These are phyloP conservation scores for Strix aluco DNA, from an alignment of 2,113 vertebrate species.

Conservation along the genomic window DNA sequence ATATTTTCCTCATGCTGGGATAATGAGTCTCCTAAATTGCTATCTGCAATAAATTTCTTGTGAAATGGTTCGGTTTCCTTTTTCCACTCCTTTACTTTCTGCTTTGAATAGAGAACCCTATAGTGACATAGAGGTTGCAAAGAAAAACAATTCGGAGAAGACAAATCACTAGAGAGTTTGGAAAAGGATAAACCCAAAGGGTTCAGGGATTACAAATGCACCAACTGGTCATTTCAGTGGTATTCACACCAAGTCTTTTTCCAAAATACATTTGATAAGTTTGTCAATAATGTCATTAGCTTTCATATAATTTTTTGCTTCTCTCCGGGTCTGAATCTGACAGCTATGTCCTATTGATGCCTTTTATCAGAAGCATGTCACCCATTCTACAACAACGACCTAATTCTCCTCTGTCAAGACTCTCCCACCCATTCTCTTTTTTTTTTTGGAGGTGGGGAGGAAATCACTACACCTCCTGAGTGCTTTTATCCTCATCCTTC, in stretches of 20 bases:
- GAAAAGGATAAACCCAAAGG: conserved; percentile 42
- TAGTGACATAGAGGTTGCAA: conserved; percentile 58
- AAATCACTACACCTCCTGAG: neutral
- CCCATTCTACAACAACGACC: neutral
- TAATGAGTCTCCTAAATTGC: conserved; percentile 66
- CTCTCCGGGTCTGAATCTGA: neutral
- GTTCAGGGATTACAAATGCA: conserved; percentile 36
- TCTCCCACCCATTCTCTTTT: too few relatives aligned
- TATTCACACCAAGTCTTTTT: conserved; percentile 5
- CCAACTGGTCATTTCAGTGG: conserved; percentile 33
- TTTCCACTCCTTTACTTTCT: conserved; percentile 58
- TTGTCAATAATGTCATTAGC: neutral
- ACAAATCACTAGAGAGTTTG: conserved; percentile 42
- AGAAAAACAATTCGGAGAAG: conserved; percentile 59
- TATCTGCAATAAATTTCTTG: conserved; percentile 69
- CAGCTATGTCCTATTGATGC: neutral
- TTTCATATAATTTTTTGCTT: neutral
- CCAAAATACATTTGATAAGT: neutral
- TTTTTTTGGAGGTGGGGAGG: neutral
- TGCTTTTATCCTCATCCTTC: neutral
- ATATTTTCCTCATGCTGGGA: conserved; percentile 68
- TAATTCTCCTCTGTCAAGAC: neutral
- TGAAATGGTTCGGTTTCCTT: conserved; percentile 62
- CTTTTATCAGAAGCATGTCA: neutral
- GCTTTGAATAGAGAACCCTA: conserved; percentile 58